These are phyloP conservation scores for Catostomus latipinnis DNA, from an alignment of 2,797 vertebrate genomes.

Conservation along the genomic window DNA sequence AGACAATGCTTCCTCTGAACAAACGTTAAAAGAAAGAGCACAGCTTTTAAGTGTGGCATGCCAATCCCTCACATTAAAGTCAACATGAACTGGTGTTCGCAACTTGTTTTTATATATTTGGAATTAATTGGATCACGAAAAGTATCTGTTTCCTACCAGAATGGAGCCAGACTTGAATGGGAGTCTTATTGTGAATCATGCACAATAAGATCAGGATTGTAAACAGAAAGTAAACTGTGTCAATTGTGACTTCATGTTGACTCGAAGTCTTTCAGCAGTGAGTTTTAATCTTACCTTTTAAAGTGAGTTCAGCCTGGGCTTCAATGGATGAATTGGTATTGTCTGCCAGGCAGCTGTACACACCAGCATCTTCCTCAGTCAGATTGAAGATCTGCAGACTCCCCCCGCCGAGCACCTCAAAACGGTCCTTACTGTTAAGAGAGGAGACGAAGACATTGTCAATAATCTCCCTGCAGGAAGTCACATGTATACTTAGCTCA, in stretches of 20 bases:
- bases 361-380: slow-evolving; percentile 82
- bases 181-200: too few relatives aligned
- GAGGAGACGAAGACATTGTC: slow-evolving; percentile 7
- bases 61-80: neutral
- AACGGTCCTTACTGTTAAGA: slow-evolving; percentile 69
- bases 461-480: slow-evolving; percentile 39
- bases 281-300: slow-evolving; percentile 84
- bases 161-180: too few relatives aligned
- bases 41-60: neutral
- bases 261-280: neutral
- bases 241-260: too few relatives aligned
- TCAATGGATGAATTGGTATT: slow-evolving; percentile 84
- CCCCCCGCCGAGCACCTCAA: slow-evolving; percentile 83
- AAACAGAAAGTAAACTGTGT: neutral
- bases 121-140: too few relatives aligned
- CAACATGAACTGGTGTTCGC: neutral
- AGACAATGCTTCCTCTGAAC: neutral
- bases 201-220: neutral
- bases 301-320: slow-evolving; percentile 84
- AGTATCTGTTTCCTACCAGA: too few relatives aligned
- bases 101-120: too few relatives aligned
- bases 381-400: slow-evolving; percentile 84
- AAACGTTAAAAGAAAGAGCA: neutral
- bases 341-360: slow-evolving; percentile 86
- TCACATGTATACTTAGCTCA: slow-evolving; percentile 3